Conservation (phyloP, 2,888 invertebrate species). For the Noctua janthina region DNA sequence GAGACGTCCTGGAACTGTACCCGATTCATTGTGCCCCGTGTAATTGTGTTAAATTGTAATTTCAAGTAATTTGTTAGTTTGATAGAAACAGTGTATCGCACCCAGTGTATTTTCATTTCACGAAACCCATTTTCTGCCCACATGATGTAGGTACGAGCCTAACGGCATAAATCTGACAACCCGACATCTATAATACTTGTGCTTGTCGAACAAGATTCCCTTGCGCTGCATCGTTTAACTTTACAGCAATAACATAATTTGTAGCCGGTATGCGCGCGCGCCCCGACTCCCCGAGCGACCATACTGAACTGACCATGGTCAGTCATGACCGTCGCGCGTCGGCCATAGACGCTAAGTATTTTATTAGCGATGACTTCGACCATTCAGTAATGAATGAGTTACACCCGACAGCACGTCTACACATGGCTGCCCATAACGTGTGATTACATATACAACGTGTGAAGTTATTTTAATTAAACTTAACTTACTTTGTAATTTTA, state of each 20-base stretch:
- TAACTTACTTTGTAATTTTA: background rate
- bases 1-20: too few relatives aligned
- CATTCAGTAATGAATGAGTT: slow-evolving; percentile 1
- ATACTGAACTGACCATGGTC: background rate
- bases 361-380: slow-evolving; percentile 21
- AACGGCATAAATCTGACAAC: background rate
- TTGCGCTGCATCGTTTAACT: slow-evolving; percentile 29
- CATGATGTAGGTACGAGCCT: too few relatives aligned
- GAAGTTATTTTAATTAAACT: background rate
- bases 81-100: too few relatives aligned
- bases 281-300: background rate
- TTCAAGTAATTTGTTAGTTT: too few relatives aligned
- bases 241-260: slow-evolving; percentile 36
- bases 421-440: background rate
- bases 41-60: too few relatives aligned
- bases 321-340: background rate
- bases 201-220: slow-evolving; percentile 33
- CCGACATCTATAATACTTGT: background rate
- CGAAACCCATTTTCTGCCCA: too few relatives aligned
- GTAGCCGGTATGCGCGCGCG: slow-evolving; percentile 40
- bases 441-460: background rate
- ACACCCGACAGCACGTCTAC: background rate
- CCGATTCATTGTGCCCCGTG: too few relatives aligned
- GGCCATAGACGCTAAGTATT: slow-evolving; percentile 6
- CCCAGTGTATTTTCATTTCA: too few relatives aligned